Evolutionary conservation across 1,140 invertebrate species (phyloP).

Genomic region (Lordiphosa stackelbergi): DNA sequence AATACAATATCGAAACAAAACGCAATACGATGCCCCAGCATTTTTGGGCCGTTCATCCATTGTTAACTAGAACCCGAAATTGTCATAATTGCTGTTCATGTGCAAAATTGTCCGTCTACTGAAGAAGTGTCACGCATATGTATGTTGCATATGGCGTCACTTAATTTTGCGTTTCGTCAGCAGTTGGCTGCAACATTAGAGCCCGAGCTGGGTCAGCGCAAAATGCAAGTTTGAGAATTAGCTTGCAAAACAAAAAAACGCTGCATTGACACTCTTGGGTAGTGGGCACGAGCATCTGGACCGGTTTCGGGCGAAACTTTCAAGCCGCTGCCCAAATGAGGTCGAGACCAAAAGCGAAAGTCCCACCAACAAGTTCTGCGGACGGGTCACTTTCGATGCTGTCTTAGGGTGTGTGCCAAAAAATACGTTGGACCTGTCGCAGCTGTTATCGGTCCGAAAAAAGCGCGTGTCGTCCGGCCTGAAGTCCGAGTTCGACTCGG

Average conservation of each 20-base stretch:
- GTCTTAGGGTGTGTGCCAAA: constrained; percentile 16
- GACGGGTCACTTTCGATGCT: constrained; percentile 6
- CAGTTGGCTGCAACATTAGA: constrained; percentile 39
- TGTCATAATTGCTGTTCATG: constrained; percentile 32
- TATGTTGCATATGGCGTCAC: constrained; percentile 47
- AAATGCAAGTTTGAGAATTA: background rate
- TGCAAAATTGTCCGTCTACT: too few relatives aligned
- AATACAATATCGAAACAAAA: too few relatives aligned
- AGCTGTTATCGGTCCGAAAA: constrained; percentile 12
- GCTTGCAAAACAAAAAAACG: constrained; percentile 13
- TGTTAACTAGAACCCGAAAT: constrained; percentile 26
- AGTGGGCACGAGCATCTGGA: constrained; percentile 24
- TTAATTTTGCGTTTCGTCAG: constrained; percentile 19
- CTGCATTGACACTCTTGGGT: constrained; percentile 31
- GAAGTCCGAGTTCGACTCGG: constrained; percentile 11
- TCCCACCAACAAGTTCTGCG: constrained; percentile 17
- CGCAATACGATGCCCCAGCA: background rate
- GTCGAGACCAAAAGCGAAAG: constrained; percentile 51
- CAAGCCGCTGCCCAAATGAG: constrained; percentile 38
- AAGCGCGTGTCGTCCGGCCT: constrained; percentile 1
- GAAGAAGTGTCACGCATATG: constrained; percentile 31
- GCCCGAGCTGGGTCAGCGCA: constrained; percentile 12
- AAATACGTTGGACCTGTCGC: constrained; percentile 22
- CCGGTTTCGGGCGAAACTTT: constrained; percentile 61
- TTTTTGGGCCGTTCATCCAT: constrained; percentile 8